Conservation (phyloP, 2,797 vertebrate genomes). For the Falco columbarius region DNA sequence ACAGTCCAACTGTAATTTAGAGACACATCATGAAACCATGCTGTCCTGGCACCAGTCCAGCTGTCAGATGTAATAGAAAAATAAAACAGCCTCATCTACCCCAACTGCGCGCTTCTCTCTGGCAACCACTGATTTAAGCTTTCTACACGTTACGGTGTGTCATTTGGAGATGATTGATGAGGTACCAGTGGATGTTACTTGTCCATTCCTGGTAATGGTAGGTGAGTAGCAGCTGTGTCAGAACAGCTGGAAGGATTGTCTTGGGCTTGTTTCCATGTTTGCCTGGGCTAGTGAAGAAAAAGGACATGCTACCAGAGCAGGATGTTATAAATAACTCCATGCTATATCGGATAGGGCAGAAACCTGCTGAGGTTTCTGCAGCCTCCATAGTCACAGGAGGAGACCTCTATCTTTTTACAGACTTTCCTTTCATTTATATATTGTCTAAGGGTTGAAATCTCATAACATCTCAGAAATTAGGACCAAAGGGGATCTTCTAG, state of each 20-base stretch:
- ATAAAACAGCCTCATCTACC: background rate
- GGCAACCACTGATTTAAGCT: background rate
- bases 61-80: slow-evolving; percentile 9
- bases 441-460: background rate
- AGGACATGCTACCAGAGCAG: background rate
- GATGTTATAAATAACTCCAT: rapidly evolving
- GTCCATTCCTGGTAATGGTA: background rate
- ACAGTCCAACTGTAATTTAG: background rate
- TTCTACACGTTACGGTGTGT: rapidly evolving
- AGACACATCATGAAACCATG: background rate
- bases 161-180: background rate
- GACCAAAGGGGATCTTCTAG: background rate
- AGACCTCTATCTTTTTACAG: background rate
- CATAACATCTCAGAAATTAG: background rate
- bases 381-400: rapidly evolving
- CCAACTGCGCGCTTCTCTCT: background rate
- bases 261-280: background rate
- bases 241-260: background rate
- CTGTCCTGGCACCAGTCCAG: slow-evolving; percentile 29
- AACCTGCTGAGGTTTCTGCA: background rate
- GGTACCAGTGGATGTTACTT: background rate
- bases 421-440: background rate
- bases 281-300: background rate
- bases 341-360: rapidly evolving
- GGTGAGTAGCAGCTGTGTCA: background rate